phyloP scores from a whole-genome alignment of 2,113 vertebrate species.

The Nibea albiflora region DNA sequence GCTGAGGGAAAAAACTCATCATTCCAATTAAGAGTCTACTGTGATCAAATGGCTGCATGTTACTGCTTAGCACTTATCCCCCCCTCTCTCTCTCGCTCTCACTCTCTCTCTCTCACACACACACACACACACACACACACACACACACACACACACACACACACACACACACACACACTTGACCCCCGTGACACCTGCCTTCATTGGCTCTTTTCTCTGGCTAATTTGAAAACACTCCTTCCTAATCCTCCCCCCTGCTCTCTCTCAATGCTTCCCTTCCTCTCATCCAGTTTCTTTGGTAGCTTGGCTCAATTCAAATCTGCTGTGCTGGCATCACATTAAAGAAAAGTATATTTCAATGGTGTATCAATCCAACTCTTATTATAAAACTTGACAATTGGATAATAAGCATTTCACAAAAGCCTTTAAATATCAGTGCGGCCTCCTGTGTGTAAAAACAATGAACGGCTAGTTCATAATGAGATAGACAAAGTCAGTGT shows the following conservation, averaged over 20 bases:
- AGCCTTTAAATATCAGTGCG: not conserved
- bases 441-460: not conserved
- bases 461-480: not conserved
- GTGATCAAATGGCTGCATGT: slow-evolving; percentile 68
- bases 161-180: slow-evolving; percentile 57
- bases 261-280: slow-evolving; percentile 18
- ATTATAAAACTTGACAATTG: slow-evolving; percentile 7
- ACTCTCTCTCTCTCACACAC: slow-evolving; percentile 1
- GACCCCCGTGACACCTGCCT: slow-evolving; percentile 76
- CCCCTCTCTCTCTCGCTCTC: not conserved
- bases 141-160: slow-evolving; percentile 42
- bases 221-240: slow-evolving; percentile 58
- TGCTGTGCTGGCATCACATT: slow-evolving; percentile 38
- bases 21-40: slow-evolving; percentile 44
- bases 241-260: slow-evolving; percentile 37
- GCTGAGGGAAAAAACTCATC: slow-evolving; percentile 27
- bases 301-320: slow-evolving; percentile 28
- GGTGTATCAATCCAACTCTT: slow-evolving; percentile 13
- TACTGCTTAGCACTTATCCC: slow-evolving; percentile 36
- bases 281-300: slow-evolving; percentile 25
- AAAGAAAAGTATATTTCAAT: slow-evolving; percentile 46
- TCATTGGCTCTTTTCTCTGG: slow-evolving; percentile 59
- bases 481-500: not conserved
- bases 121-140: slow-evolving; percentile 47
- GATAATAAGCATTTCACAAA: slow-evolving; percentile 14